Conservation (phyloP, 2,888 invertebrate genomes). For the Megaustenia siamemsis region DNA sequence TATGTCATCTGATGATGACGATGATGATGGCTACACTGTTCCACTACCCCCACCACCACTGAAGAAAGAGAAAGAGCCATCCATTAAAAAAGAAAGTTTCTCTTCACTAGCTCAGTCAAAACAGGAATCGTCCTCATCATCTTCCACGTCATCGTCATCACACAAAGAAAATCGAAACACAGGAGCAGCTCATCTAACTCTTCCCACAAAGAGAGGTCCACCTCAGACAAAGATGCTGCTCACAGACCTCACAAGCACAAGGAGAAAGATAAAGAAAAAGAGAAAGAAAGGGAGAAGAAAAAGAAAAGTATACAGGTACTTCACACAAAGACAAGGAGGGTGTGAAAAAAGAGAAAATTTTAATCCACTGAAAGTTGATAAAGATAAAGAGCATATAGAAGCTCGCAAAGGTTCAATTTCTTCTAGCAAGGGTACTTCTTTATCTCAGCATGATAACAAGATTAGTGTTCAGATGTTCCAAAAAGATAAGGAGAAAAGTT, state of each 20-base stretch:
- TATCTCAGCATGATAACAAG: constrained; percentile 43
- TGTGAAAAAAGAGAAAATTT: constrained; percentile 41
- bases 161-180: constrained; percentile 49
- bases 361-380: constrained; percentile 13
- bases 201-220: constrained; percentile 46
- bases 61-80: constrained; percentile 35
- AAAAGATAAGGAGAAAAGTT: constrained; percentile 41
- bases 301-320: constrained; percentile 16
- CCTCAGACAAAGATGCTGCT: constrained; percentile 33
- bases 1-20: constrained; percentile 39
- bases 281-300: constrained; percentile 29
- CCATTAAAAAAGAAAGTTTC: constrained; percentile 38
- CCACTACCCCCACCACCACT: constrained; percentile 25
- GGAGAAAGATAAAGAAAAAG: constrained; percentile 44
- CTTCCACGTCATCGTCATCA: constrained; percentile 49
- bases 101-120: constrained; percentile 26
- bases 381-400: constrained; percentile 36
- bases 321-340: constrained; percentile 47
- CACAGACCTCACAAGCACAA: constrained; percentile 43
- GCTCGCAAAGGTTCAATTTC: constrained; percentile 30
- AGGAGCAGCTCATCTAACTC: constrained; percentile 37
- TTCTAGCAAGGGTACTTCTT: constrained; percentile 25
- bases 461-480: neutral
- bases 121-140: constrained; percentile 15
- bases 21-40: neutral